Percentiles rank a stretch among this genome's conserved stretches.
These are phyloP conservation scores for Globodera rostochiensis DNA, from an alignment of 1,140 invertebrate species.

Conservation along the genomic window DNA sequence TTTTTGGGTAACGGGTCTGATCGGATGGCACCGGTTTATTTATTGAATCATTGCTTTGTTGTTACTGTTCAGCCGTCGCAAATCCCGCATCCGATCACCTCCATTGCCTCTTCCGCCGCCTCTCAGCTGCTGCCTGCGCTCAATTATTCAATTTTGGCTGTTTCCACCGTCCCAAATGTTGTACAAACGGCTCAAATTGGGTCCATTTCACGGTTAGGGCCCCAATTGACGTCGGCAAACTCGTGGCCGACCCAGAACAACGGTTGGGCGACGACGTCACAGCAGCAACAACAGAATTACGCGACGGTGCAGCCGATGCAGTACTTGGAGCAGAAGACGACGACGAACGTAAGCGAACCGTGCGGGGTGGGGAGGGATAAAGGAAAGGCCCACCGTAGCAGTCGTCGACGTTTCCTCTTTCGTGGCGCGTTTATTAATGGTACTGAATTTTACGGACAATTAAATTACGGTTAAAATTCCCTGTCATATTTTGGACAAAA, in stretches of 20 bases:
- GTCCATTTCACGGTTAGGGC: not conserved
- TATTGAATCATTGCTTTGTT: not conserved
- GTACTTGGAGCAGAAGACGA: not conserved
- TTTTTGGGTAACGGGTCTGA: too few relatives aligned
- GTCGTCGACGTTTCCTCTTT: too few relatives aligned
- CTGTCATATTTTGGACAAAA: too few relatives aligned
- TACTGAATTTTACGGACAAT: too few relatives aligned
- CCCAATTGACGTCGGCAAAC: not conserved
- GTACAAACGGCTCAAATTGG: not conserved
- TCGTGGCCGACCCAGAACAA: not conserved
- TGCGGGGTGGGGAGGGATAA: too few relatives aligned
- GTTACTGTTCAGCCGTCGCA: slow-evolving; percentile 8
- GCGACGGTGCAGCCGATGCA: not conserved
- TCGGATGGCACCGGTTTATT: too few relatives aligned
- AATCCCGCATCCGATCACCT: slow-evolving; percentile 15
- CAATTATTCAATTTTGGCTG: slow-evolving; percentile 24
- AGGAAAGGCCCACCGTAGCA: not conserved
- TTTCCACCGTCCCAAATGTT: slow-evolving; percentile 5
- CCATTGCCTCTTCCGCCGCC: slow-evolving; percentile 18
- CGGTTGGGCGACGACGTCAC: not conserved
- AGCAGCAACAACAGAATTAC: slow-evolving; percentile 7
- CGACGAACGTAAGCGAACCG: not conserved
- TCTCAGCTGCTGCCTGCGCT: slow-evolving; percentile 13
- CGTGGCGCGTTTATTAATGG: too few relatives aligned
- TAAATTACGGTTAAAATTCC: too few relatives aligned